Evolutionary conservation across 2,888 invertebrate species (phyloP), one percentile per base, ranked within the genome.

Genomic region (Pristionchus exspectatus): DNA sequence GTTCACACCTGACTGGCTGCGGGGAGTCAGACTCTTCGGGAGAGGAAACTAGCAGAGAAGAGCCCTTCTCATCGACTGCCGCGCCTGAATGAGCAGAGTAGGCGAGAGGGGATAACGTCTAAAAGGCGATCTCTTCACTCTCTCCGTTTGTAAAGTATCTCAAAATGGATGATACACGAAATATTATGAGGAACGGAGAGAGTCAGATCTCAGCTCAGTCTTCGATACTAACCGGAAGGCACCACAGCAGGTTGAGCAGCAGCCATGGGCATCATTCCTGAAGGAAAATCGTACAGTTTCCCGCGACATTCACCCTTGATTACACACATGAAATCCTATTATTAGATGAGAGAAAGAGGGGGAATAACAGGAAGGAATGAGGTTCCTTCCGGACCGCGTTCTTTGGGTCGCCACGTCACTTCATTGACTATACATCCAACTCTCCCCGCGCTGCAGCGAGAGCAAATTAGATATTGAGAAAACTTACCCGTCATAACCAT

Each of bases 401-500:
- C 63, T 63, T n/a, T 63, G 63, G 63, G 63, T 4, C 63, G 10
- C 24, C 63, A 63, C 63, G 63, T 63, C 63, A 63, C n/a, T 63
- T 24, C 59, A 59, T 59, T 59, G 21, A 59, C 63, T n/a, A 24
- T 10, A 10, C 63, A 10, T 63, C 63, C 1, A 0, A 24, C 24
- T 63, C 24, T 63, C 9, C 63, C n/a, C 66, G 27, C 27, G 66
- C 66, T 27, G 24, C n/a, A 66, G 66, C 24, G 27, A 66, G 59
- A 50, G 44, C 0, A 59, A 59, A 63, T 63, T 21, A 63, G n/a
- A n/a, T 21, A 33, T 30, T 50, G 27, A 74, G 38, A 54, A 83
- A 33, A 18, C 72, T n/a, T 2, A 74, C 87, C 87, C 21, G 30
- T 56, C 54, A 88, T 74, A n/a, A 56, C 56, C 87, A 92, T 91